These are phyloP conservation scores for Irena cyanogastra DNA, from an alignment of 2,113 vertebrate genomes.

Conservation along the genomic window DNA sequence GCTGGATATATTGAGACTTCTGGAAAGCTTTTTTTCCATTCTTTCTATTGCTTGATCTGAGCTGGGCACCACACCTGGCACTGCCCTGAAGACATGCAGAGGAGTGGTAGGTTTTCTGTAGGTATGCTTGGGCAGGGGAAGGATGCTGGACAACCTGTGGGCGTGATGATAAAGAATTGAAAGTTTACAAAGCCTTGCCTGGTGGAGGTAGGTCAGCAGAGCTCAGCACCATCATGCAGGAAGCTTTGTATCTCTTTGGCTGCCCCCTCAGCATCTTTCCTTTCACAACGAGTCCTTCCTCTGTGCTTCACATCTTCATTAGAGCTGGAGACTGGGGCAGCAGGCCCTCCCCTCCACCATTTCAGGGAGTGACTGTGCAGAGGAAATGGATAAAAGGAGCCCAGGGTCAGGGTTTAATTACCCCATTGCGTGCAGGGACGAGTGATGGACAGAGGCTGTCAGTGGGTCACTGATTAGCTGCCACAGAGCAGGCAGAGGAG, in stretches of 20 bases:
- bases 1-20: not conserved
- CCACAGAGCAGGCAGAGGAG: not conserved
- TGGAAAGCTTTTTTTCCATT: not conserved
- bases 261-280: not conserved
- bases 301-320: not conserved
- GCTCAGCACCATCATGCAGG: not conserved
- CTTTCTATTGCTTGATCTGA: not conserved
- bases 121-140: not conserved
- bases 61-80: not conserved
- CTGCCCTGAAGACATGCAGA: not conserved
- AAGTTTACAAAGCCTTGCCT: not conserved
- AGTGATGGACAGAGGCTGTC: conserved; percentile 61
- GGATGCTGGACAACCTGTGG: not conserved
- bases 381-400: conserved; percentile 66
- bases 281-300: not conserved
- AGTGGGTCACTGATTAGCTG: conserved; percentile 48
- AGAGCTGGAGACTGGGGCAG: conserved; percentile 1
- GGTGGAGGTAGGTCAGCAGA: not conserved
- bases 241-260: not conserved
- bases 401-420: conserved; percentile 74
- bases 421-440: conserved; percentile 48
- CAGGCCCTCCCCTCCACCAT: not conserved
- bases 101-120: not conserved
- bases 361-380: conserved; percentile 10
- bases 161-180: not conserved